phyloP scores from a whole-genome alignment of 2,797 vertebrate species.

The Acipenser ruthenus region DNA sequence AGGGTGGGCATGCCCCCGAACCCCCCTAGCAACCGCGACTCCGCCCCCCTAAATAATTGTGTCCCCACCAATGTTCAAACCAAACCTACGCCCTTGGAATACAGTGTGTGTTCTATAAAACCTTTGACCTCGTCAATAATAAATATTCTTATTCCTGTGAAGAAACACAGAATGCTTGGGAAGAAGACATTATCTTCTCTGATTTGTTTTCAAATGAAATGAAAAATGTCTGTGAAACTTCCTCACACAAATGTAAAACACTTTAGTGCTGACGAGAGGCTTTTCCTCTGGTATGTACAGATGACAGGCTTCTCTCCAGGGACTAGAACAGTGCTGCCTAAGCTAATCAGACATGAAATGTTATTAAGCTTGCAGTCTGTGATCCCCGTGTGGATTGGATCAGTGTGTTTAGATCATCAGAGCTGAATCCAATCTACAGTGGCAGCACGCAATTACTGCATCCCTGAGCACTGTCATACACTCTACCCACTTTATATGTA shows the following conservation, averaged over 20 bases:
- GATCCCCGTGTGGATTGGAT: conserved; percentile 48
- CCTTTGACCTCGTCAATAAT: too few relatives aligned
- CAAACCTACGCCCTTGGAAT: too few relatives aligned
- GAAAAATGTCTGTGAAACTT: background rate
- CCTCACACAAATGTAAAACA: background rate
- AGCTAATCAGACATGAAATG: conserved; percentile 57
- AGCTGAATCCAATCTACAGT: conserved; percentile 28
- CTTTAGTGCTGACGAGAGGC: background rate
- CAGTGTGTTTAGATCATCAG: conserved; percentile 51
- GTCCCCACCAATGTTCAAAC: too few relatives aligned
- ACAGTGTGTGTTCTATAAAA: too few relatives aligned
- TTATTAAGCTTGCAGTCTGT: conserved; percentile 52
- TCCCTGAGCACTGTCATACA: conserved; percentile 13
- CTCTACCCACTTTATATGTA: conserved; percentile 18
- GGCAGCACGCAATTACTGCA: background rate
- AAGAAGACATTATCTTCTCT: background rate
- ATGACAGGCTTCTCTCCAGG: conserved; percentile 32
- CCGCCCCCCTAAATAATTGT: too few relatives aligned
- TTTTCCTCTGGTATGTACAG: conserved; percentile 1
- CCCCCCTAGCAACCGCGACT: too few relatives aligned
- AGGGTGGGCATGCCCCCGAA: too few relatives aligned
- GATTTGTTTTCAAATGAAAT: background rate
- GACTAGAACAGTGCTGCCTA: conserved; percentile 33
- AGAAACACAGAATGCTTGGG: background rate
- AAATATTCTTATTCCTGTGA: too few relatives aligned